A percentile compares a stretch with the other conserved stretches of the same genome.
Conservation (phyloP, 2,888 invertebrate species). For the Latheticus oryzae region DNA sequence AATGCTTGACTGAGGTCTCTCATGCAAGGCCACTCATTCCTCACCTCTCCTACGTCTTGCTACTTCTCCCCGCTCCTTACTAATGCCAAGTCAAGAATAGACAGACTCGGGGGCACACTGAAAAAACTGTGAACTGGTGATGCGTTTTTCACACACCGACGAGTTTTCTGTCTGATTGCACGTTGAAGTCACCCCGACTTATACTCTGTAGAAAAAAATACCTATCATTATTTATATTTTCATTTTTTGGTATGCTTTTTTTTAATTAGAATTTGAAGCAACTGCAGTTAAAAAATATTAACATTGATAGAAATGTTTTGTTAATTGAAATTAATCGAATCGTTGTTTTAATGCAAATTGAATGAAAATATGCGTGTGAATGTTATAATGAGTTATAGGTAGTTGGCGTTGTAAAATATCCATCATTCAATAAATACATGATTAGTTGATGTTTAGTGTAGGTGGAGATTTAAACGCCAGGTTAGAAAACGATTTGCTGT, state of each 20-base stretch:
- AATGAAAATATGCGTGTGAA: constrained; percentile 28
- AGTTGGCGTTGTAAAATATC: constrained; percentile 24
- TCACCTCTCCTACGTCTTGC: constrained; percentile 59
- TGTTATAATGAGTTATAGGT: constrained; percentile 14
- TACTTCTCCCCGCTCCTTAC: constrained; percentile 62
- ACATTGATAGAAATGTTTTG: too few species aligned
- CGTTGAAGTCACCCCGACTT: constrained; percentile 58
- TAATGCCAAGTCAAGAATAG: constrained; percentile 59
- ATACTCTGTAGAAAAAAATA: too few species aligned
- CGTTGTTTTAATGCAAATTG: constrained; percentile 14
- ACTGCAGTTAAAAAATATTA: background rate
- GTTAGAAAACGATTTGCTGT: constrained; percentile 46
- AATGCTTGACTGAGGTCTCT: constrained; percentile 69
- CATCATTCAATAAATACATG: constrained; percentile 38
- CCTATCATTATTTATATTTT: too few species aligned
- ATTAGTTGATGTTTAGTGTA: constrained; percentile 40
- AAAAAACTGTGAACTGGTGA: constrained; percentile 62
- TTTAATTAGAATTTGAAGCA: too few species aligned
- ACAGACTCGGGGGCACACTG: constrained; percentile 65
- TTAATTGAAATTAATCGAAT: constrained; percentile 18
- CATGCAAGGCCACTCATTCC: constrained; percentile 66
- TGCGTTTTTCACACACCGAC: constrained; percentile 48
- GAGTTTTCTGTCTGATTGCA: constrained; percentile 62
- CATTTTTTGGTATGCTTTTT: too few species aligned
- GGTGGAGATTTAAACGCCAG: constrained; percentile 48